Evolutionary conservation across 2,797 vertebrate species (phyloP).

Genomic region (Oryzias dopingdopingensis): DNA sequence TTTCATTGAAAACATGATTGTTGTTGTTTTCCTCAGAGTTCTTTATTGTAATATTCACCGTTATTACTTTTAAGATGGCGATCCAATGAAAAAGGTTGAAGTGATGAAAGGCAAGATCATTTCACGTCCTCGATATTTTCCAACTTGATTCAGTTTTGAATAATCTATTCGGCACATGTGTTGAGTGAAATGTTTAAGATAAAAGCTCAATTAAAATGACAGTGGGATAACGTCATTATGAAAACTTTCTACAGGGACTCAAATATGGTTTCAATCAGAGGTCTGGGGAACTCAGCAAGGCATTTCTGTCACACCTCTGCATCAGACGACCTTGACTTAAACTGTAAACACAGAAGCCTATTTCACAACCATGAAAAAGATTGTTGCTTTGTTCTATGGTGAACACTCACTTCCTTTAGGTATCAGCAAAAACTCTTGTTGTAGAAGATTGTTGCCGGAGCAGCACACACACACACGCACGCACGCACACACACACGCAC

Average conservation of each 20-base stretch:
- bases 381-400: constrained; percentile 23
- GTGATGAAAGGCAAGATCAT: constrained; percentile 28
- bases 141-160: constrained; percentile 56
- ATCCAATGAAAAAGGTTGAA: no score
- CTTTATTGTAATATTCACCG: no score
- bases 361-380: constrained; percentile 32
- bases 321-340: constrained; percentile 43
- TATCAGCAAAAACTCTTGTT: constrained; percentile 14
- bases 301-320: constrained; percentile 69
- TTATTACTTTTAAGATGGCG: no score
- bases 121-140: constrained; percentile 37
- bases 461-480: constrained; percentile 4
- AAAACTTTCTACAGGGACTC: constrained; percentile 58
- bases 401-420: constrained; percentile 24
- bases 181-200: constrained; percentile 73
- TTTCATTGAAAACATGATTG: no score
- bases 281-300: constrained; percentile 59
- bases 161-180: constrained; percentile 66
- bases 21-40: no score
- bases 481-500: constrained; percentile 6
- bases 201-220: constrained; percentile 63
- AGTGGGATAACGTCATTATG: constrained; percentile 56
- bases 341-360: constrained; percentile 56
- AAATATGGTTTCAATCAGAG: constrained; percentile 70
- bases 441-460: constrained; percentile 13